phyloP scores from a whole-genome alignment of 2,797 vertebrate genomes.

The Pipistrellus nathusii region DNA sequence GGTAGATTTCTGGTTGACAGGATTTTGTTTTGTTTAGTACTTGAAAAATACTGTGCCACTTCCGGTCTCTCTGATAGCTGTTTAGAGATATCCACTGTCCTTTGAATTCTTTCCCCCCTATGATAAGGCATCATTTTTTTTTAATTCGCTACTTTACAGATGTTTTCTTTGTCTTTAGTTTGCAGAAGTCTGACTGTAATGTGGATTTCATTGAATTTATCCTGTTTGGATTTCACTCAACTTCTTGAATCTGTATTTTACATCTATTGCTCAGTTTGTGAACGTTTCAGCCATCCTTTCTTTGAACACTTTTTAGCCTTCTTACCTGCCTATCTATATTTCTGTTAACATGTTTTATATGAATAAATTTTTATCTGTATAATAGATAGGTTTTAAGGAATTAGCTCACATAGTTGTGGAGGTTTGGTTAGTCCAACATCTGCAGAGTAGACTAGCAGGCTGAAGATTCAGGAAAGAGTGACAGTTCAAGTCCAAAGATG shows the following conservation, averaged over 20 bases:
- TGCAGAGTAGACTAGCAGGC: not conserved
- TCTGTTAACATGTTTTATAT: not conserved
- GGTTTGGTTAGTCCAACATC: not conserved
- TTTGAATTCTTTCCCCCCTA: not conserved
- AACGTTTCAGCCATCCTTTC: not conserved
- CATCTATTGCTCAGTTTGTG: not conserved
- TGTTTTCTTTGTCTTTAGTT: not conserved
- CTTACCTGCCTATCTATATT: not conserved
- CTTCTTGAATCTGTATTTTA: not conserved
- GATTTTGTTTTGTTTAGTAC: not conserved
- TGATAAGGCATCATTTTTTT: not conserved
- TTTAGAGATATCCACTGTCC: not conserved
- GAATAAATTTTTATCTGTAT: not conserved
- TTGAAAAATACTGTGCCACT: not conserved
- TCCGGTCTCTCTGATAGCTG: not conserved
- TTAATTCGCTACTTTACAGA: not conserved
- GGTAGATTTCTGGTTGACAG: not conserved
- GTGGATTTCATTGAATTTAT: constrained; percentile 13
- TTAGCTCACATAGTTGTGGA: not conserved
- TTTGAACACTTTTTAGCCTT: not conserved
- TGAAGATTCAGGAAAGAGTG: not conserved
- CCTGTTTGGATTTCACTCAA: not conserved
- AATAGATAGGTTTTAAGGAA: not conserved
- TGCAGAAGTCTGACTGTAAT: not conserved
- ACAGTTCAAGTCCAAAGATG: not conserved